These are phyloP conservation scores for Alviniconcha marisindica DNA, from an alignment of 1,140 invertebrate genomes.

Conservation along the genomic window DNA sequence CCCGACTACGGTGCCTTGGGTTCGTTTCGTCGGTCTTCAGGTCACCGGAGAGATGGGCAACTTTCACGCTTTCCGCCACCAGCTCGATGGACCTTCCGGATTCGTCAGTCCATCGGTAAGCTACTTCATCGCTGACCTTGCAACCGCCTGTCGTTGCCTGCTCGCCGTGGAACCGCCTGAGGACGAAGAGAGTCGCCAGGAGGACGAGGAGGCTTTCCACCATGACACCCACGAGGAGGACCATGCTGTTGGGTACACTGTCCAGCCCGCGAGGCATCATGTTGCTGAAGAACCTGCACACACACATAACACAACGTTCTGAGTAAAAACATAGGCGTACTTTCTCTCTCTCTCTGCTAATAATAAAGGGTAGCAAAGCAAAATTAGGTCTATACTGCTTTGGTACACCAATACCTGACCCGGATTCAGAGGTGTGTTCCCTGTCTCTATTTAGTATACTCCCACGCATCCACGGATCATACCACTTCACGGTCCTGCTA, in stretches of 20 bases:
- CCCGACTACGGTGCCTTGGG: background rate
- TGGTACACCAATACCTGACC: too few species aligned
- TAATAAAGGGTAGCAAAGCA: too few species aligned
- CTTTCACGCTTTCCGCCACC: background rate
- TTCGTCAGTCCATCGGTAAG: background rate
- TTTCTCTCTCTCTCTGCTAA: too few species aligned
- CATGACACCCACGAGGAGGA: background rate
- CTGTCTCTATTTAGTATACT: too few species aligned
- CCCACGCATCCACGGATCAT: too few species aligned
- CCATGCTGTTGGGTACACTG: constrained; percentile 79
- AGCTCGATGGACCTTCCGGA: background rate
- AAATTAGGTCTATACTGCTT: too few species aligned
- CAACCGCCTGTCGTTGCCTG: background rate
- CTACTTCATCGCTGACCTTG: background rate
- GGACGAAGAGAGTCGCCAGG: constrained; percentile 19
- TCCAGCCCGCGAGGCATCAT: constrained; percentile 9
- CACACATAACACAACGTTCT: too few species aligned
- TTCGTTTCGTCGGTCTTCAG: background rate
- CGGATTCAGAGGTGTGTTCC: too few species aligned
- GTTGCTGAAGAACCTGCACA: background rate
- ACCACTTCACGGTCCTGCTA: too few species aligned
- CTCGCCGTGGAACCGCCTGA: constrained; percentile 21
- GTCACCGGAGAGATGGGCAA: too few species aligned
- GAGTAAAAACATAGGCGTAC: too few species aligned
- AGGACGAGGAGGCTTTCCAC: constrained; percentile 1